Percentiles rank a stretch among this genome's conserved stretches.
phyloP scores from a whole-genome alignment of 2,113 vertebrate genomes.

The Limanda limanda region DNA sequence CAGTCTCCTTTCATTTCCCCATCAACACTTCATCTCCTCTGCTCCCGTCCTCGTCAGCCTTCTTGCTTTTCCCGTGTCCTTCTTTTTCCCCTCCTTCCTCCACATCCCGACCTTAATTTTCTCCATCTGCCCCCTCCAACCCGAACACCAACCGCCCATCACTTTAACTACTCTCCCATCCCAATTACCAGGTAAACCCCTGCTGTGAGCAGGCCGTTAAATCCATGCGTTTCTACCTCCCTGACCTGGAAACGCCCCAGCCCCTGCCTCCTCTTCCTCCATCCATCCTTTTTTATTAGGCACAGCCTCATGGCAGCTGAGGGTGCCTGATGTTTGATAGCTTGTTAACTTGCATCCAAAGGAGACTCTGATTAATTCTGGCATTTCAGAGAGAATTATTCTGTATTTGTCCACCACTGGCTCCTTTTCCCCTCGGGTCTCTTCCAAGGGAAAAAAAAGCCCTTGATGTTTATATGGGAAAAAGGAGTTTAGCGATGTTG shows the following conservation, averaged over 20 bases:
- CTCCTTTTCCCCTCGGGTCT: conserved; percentile 20
- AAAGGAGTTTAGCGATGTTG: conserved; percentile 27
- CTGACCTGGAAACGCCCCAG: conserved; percentile 53
- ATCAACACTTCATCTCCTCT: background rate
- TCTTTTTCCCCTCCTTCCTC: background rate
- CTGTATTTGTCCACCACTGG: conserved; percentile 52
- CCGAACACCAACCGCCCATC: background rate
- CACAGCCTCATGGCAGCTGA: conserved; percentile 24
- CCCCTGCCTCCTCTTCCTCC: conserved; percentile 4
- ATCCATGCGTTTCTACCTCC: conserved; percentile 20
- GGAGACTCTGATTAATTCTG: conserved; percentile 65
- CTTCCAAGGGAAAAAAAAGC: conserved; percentile 7
- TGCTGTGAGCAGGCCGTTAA: conserved; percentile 34
- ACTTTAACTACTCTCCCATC: conserved; percentile 55
- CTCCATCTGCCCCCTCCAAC: conserved; percentile 5
- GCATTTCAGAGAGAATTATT: conserved; percentile 68
- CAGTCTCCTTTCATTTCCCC: background rate
- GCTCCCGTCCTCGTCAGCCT: background rate
- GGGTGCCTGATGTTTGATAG: conserved; percentile 57
- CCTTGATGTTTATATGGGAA: conserved; percentile 56
- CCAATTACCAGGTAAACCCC: conserved; percentile 68
- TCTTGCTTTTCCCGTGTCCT: background rate
- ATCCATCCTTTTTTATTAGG: conserved; percentile 60
- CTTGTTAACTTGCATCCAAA: conserved; percentile 68
- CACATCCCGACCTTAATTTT: conserved; percentile 35